phyloP scores from a whole-genome alignment of 1,140 invertebrate genomes.

The Archivesica marissinica region DNA sequence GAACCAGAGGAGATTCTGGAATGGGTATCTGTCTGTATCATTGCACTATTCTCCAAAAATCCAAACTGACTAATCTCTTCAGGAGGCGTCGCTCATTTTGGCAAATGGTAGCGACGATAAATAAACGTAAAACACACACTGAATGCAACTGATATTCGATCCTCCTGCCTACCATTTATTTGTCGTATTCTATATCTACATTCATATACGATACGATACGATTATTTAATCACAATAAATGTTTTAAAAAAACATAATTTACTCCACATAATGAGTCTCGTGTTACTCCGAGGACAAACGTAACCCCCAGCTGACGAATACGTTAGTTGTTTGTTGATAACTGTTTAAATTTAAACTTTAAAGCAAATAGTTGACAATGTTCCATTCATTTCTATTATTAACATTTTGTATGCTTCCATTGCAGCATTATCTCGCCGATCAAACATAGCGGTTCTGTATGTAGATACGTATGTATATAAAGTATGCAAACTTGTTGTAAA shows the following conservation, averaged over 20 bases:
- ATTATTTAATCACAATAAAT: not conserved
- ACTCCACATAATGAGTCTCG: not conserved
- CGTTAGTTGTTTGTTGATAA: slow-evolving; percentile 26
- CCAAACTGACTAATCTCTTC: too few relatives aligned
- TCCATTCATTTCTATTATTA: not conserved
- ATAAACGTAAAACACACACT: too few relatives aligned
- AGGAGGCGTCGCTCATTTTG: too few relatives aligned
- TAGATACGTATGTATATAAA: not conserved
- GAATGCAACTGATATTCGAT: too few relatives aligned
- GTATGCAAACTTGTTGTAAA: not conserved
- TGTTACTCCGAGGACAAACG: slow-evolving; percentile 2
- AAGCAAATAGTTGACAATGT: slow-evolving; percentile 17
- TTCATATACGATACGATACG: too few relatives aligned
- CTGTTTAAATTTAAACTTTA: slow-evolving; percentile 44
- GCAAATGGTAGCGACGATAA: too few relatives aligned
- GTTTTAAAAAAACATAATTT: not conserved
- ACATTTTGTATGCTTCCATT: not conserved
- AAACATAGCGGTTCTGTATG: not conserved
- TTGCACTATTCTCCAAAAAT: too few relatives aligned
- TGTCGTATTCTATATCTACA: too few relatives aligned
- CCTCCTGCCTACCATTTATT: too few relatives aligned
- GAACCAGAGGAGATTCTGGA: too few relatives aligned
- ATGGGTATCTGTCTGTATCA: too few relatives aligned
- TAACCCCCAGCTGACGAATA: not conserved
- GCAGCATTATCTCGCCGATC: not conserved